phyloP scores from a whole-genome alignment of 1,140 invertebrate genomes.

The Physella acuta region DNA sequence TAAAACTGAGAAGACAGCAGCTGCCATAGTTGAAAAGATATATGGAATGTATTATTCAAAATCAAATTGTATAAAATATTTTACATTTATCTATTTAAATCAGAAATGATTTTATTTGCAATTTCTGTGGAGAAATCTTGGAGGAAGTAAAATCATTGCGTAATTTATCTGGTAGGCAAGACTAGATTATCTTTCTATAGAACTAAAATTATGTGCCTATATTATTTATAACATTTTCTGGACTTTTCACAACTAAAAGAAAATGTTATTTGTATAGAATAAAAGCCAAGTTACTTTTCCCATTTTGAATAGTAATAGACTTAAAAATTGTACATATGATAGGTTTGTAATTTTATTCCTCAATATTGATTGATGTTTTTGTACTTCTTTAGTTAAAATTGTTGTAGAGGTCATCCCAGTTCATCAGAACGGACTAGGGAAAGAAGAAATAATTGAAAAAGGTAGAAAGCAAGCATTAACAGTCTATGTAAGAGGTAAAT shows the following conservation, averaged over 20 bases:
- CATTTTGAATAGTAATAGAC: neutral
- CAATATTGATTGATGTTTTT: neutral
- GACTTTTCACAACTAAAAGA: neutral
- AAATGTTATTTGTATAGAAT: neutral
- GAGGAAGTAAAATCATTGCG: slow-evolving; percentile 10
- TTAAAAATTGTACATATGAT: neutral
- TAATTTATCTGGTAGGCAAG: slow-evolving; percentile 11
- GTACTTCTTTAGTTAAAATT: slow-evolving; percentile 1
- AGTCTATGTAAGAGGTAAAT: slow-evolving; percentile 18
- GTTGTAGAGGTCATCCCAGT: slow-evolving; percentile 3
- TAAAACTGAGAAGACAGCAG: no score
- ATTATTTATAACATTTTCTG: neutral
- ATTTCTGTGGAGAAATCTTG: slow-evolving; percentile 16
- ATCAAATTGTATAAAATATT: no score
- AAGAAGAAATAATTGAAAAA: neutral
- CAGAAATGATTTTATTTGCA: slow-evolving; percentile 18
- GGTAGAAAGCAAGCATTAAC: neutral
- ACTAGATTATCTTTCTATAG: neutral
- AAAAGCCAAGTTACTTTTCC: neutral
- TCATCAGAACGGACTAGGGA: neutral
- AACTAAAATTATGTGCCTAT: neutral
- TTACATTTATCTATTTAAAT: no score
- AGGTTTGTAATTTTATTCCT: neutral
- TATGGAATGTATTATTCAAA: no score
- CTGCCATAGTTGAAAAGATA: no score